Evolutionary conservation across 2,113 vertebrate species (phyloP).

Genomic region (Tachysurus fulvidraco): DNA sequence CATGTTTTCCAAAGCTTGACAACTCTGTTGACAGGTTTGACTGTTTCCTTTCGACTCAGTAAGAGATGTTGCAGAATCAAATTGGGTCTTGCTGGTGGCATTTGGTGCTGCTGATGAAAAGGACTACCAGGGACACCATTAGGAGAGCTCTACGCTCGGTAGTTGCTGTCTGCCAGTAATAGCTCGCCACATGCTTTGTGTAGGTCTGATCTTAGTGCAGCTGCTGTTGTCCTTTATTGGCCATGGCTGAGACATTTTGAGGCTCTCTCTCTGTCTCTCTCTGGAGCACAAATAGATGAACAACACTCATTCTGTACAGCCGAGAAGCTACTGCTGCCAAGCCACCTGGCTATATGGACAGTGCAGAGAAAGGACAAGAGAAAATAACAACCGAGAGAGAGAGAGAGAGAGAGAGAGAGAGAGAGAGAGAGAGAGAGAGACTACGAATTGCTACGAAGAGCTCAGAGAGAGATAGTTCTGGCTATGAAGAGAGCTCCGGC

Average conservation of each 20-base stretch:
- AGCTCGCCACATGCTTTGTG: constrained; percentile 60
- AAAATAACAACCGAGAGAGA: constrained; percentile 23
- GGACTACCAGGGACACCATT: constrained; percentile 17
- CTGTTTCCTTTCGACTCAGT: constrained; percentile 62
- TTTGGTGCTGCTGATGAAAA: constrained; percentile 56
- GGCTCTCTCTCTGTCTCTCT: constrained; percentile 52
- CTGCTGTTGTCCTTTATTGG: constrained; percentile 54
- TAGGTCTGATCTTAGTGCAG: constrained; percentile 63
- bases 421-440: background rate
- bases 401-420: constrained; percentile 17
- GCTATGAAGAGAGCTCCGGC: background rate
- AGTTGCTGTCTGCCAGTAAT: constrained; percentile 54
- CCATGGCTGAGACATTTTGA: constrained; percentile 4
- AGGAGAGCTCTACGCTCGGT: background rate
- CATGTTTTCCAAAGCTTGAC: constrained; percentile 61
- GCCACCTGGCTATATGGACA: constrained; percentile 68
- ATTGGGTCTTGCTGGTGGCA: constrained; percentile 58
- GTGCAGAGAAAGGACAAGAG: constrained; percentile 38
- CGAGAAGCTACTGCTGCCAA: constrained; percentile 68
- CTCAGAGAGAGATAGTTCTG: background rate
- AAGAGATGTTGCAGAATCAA: constrained; percentile 61
- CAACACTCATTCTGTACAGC: constrained; percentile 53
- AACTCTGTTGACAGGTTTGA: constrained; percentile 66
- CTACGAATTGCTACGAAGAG: background rate
- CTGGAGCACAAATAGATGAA: constrained; percentile 60